Evolutionary conservation across 1,140 invertebrate genomes (phyloP).

Genomic region (Pentalonia nigronervosa): DNA sequence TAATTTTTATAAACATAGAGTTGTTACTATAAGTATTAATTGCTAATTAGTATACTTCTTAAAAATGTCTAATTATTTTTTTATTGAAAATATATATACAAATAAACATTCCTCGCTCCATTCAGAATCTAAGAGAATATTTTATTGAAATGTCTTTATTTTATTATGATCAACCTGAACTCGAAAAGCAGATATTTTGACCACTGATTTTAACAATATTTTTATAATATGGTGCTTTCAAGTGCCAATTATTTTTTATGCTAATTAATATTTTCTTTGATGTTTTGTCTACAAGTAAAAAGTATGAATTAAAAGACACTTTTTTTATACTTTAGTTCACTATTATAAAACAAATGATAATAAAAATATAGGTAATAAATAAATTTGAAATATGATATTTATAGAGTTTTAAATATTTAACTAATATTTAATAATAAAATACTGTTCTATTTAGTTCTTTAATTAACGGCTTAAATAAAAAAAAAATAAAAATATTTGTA

Average conservation of each 20-base stretch:
- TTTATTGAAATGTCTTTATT: neutral
- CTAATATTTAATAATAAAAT: neutral
- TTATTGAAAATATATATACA: neutral
- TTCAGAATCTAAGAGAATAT: neutral
- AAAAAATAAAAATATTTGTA: neutral
- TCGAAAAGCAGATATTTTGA: neutral
- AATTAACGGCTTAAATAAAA: neutral
- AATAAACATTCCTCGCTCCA: neutral
- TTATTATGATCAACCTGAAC: neutral
- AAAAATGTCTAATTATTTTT: neutral
- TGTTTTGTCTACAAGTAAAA: neutral
- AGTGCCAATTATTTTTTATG: neutral
- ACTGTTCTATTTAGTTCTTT: neutral
- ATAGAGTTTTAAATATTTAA: neutral
- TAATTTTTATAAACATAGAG: neutral
- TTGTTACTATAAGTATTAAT: neutral
- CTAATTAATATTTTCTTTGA: neutral
- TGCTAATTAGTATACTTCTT: neutral
- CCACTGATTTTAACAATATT: neutral
- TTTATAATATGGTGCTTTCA: neutral
- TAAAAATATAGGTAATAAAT: neutral
- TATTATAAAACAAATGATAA: neutral
- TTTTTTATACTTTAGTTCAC: neutral
- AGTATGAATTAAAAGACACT: neutral
- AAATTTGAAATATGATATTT: neutral